Conservation (phyloP, 2,888 invertebrate species). For the Timandra comae region DNA sequence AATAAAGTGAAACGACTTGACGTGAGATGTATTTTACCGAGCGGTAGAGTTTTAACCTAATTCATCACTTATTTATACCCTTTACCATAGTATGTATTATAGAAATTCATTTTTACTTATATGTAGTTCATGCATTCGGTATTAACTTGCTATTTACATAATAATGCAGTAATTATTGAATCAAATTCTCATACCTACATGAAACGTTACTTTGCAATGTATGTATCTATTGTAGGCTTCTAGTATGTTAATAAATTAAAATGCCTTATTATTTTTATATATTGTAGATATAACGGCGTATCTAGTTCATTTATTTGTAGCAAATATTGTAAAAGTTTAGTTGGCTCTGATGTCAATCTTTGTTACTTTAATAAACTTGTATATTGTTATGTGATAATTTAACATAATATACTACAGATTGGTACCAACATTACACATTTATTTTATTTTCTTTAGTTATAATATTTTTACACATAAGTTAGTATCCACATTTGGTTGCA, state of each 20-base stretch:
- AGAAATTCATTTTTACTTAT: background rate
- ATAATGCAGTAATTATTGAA: slow-evolving; percentile 1
- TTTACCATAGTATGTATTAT: too few species aligned
- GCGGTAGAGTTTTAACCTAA: too few species aligned
- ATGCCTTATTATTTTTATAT: slow-evolving; percentile 38
- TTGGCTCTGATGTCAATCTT: slow-evolving; percentile 42
- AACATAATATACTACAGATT: slow-evolving; percentile 54
- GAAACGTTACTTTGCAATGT: slow-evolving; percentile 42
- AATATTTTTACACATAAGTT: too few species aligned
- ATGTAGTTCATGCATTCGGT: background rate
- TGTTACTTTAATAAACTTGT: slow-evolving; percentile 47
- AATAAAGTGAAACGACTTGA: background rate
- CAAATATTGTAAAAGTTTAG: slow-evolving; percentile 37
- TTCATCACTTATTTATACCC: too few species aligned
- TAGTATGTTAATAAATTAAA: slow-evolving; percentile 36
- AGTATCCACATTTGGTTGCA: too few species aligned
- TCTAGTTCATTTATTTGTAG: slow-evolving; percentile 48
- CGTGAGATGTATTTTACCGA: too few species aligned
- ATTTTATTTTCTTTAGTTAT: slow-evolving; percentile 5
- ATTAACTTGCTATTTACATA: background rate
- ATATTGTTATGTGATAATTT: slow-evolving; percentile 57
- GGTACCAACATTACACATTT: slow-evolving; percentile 36
- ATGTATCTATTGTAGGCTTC: slow-evolving; percentile 35
- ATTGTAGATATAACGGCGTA: slow-evolving; percentile 28
- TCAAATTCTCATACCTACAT: slow-evolving; percentile 3